phyloP scores from a whole-genome alignment of 2,888 invertebrate species.

The Noctua comes region DNA sequence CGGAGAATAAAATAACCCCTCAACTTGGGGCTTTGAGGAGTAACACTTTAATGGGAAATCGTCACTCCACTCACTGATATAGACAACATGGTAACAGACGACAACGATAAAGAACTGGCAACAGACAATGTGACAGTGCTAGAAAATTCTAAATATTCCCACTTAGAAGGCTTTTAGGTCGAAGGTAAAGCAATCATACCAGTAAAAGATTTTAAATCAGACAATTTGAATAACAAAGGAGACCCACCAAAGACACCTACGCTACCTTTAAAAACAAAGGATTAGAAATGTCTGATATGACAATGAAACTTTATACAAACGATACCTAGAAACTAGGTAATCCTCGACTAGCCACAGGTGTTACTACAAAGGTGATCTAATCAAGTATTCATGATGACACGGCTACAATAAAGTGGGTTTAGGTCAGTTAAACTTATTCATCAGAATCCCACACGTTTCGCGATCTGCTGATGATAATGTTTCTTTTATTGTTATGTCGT shows the following conservation, averaged over 20 bases:
- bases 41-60: constrained; percentile 66
- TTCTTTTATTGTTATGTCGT: constrained; percentile 56
- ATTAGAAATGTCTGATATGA: constrained; percentile 28
- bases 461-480: constrained; percentile 58
- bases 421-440: constrained; percentile 72
- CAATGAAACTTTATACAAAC: constrained; percentile 21
- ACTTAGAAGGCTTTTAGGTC: background rate
- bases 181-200: background rate
- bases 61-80: constrained; percentile 30
- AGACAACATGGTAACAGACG: constrained; percentile 5
- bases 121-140: constrained; percentile 15
- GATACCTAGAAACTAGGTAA: constrained; percentile 28
- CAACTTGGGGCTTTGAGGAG: constrained; percentile 69
- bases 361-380: constrained; percentile 67
- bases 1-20: constrained; percentile 73
- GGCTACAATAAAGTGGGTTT: constrained; percentile 69
- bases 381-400: constrained; percentile 65
- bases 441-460: constrained; percentile 70
- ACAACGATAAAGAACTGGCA: background rate
- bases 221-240: constrained; percentile 41
- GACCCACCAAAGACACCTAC: constrained; percentile 16
- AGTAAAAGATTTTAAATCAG: constrained; percentile 25
- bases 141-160: background rate
- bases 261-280: constrained; percentile 22
- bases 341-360: constrained; percentile 57